phyloP scores from a whole-genome alignment of 2,113 vertebrate species.

The Bombycilla garrulus region DNA sequence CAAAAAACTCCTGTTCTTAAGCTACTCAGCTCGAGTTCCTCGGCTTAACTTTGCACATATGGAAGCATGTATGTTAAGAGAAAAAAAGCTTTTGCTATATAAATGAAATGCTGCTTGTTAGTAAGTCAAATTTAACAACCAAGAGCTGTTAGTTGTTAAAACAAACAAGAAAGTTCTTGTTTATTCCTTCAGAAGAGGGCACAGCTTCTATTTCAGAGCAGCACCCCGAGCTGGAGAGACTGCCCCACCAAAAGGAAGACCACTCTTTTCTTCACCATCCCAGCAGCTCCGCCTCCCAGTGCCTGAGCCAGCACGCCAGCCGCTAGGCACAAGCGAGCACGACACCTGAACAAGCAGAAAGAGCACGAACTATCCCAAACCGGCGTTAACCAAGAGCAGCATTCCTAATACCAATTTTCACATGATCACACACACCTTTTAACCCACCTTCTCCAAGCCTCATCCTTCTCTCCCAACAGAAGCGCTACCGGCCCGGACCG shows the following conservation, averaged over 20 bases:
- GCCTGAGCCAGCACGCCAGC: rapidly evolving
- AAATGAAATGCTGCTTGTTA: not conserved
- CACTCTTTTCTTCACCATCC: not conserved
- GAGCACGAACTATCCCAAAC: not conserved
- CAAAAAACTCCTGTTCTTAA: not conserved
- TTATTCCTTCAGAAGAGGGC: not conserved
- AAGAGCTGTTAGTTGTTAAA: not conserved
- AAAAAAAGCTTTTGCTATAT: not conserved
- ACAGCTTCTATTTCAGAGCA: not conserved
- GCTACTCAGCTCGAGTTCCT: rapidly evolving
- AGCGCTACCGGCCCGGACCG: not conserved
- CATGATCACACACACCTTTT: not conserved
- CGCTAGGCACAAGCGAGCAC: rapidly evolving
- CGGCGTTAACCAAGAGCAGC: rapidly evolving
- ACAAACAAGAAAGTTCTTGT: not conserved
- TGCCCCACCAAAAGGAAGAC: not conserved
- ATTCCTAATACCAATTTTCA: rapidly evolving
- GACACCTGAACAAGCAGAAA: rapidly evolving
- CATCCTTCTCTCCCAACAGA: not conserved
- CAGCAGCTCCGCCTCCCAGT: not conserved
- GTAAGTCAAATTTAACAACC: not conserved
- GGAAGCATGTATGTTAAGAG: not conserved
- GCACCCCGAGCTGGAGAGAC: no score
- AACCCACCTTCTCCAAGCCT: no score
- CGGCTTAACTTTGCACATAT: not conserved